Evolutionary conservation across 2,888 invertebrate genomes (phyloP).

Genomic region (Polydesmus complanatus): DNA sequence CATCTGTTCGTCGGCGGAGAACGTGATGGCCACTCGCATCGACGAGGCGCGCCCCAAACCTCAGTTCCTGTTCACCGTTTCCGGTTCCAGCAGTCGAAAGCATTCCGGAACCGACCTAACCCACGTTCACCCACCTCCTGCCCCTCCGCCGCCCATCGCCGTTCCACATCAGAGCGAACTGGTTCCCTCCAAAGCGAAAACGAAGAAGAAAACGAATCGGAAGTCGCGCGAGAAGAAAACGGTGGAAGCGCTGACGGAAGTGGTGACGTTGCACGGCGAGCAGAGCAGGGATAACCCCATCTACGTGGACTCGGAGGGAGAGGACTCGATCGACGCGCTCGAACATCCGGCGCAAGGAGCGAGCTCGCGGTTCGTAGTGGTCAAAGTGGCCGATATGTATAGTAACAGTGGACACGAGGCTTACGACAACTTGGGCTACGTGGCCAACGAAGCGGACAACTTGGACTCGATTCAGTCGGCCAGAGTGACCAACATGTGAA

Average conservation of each 20-base stretch:
- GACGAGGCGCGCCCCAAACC: constrained; percentile 9
- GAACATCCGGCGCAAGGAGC: background rate
- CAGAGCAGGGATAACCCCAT: constrained; percentile 5
- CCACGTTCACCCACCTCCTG: background rate
- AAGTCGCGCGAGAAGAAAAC: background rate
- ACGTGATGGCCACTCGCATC: constrained; percentile 9
- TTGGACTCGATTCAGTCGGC: background rate
- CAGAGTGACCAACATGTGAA: background rate
- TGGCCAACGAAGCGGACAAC: background rate
- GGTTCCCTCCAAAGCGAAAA: background rate
- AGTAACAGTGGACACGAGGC: background rate
- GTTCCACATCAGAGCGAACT: background rate
- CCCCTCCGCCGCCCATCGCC: background rate
- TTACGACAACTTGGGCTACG: background rate
- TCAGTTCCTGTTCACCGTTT: constrained; percentile 5
- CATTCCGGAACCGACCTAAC: background rate
- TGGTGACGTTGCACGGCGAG: background rate
- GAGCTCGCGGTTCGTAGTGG: background rate
- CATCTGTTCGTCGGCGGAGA: constrained; percentile 10
- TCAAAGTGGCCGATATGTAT: background rate
- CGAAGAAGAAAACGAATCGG: background rate
- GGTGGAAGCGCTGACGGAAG: background rate
- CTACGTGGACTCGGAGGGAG: constrained; percentile 9
- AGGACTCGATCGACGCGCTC: background rate
- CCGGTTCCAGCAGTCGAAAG: background rate